These are phyloP conservation scores for Saturnia japonica DNA, from an alignment of 2,888 invertebrate genomes.

Conservation along the genomic window DNA sequence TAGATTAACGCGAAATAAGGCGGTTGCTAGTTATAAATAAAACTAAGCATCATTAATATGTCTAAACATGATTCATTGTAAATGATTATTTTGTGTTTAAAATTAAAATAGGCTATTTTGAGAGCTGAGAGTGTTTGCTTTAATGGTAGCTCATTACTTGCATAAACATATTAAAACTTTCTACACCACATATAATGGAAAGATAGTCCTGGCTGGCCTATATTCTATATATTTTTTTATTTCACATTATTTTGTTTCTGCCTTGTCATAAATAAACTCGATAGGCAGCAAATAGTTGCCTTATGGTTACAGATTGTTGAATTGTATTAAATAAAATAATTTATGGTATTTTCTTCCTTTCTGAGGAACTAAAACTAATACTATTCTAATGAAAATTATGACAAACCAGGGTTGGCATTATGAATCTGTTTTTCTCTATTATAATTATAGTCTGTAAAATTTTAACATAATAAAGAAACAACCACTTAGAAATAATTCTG, in stretches of 20 bases:
- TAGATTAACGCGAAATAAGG: too few relatives aligned
- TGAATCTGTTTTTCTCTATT: background rate
- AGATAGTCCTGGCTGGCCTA: background rate
- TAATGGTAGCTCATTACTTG: conserved; percentile 4
- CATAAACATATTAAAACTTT: conserved; percentile 1
- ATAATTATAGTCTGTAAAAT: background rate
- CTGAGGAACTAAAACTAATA: background rate
- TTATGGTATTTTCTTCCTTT: background rate
- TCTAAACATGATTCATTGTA: background rate
- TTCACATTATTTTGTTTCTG: background rate
- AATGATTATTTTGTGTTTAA: background rate
- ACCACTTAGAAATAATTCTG: background rate
- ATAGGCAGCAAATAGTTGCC: too few relatives aligned
- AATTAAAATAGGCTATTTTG: background rate
- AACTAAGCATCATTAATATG: background rate
- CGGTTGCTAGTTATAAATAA: too few relatives aligned
- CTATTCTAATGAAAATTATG: background rate
- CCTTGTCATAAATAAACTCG: too few relatives aligned
- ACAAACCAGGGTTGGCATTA: background rate
- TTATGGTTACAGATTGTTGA: too few relatives aligned
- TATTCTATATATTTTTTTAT: background rate
- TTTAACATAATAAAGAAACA: background rate
- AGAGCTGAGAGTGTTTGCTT: background rate
- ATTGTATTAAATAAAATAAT: background rate
- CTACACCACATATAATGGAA: background rate